Conservation (phyloP, 2,113 vertebrate species). For the Leptobrachium leishanense region DNA sequence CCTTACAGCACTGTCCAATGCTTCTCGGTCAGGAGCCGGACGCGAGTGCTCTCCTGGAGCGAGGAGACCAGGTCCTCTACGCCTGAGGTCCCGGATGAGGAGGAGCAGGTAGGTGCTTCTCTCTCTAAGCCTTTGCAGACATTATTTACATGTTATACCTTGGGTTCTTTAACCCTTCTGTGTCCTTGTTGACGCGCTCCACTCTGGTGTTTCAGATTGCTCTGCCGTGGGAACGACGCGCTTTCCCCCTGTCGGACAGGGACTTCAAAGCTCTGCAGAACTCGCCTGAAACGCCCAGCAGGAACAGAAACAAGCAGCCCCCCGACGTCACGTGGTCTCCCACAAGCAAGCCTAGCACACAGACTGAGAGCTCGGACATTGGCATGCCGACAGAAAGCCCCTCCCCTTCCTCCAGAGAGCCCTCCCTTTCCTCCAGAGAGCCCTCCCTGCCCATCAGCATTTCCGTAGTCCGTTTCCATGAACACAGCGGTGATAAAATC, state of each 20-base stretch:
- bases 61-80: conserved; percentile 52
- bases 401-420: conserved; percentile 6
- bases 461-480: conserved; percentile 39
- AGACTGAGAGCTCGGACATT: conserved; percentile 9
- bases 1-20: conserved; percentile 22
- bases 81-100: conserved; percentile 47
- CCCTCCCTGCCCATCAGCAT: conserved; percentile 36
- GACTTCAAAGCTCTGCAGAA: conserved; percentile 40
- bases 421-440: conserved; percentile 24
- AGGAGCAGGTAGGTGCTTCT: conserved; percentile 50
- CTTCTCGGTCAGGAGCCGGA: conserved; percentile 22
- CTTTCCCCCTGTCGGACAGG: conserved; percentile 57
- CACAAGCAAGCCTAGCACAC: neutral
- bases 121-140: neutral
- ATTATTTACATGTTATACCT: too few species aligned
- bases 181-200: neutral
- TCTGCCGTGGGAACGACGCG: conserved; percentile 56
- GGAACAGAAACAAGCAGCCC: neutral
- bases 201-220: conserved; percentile 22
- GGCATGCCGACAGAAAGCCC: neutral
- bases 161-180: too few species aligned
- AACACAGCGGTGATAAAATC: conserved; percentile 2
- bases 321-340: neutral
- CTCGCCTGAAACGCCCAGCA: conserved; percentile 4
- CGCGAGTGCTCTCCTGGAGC: conserved; percentile 44